These are phyloP conservation scores for Aldabrachelys gigantea DNA, from an alignment of 2,113 vertebrate species.

Conservation along the genomic window DNA sequence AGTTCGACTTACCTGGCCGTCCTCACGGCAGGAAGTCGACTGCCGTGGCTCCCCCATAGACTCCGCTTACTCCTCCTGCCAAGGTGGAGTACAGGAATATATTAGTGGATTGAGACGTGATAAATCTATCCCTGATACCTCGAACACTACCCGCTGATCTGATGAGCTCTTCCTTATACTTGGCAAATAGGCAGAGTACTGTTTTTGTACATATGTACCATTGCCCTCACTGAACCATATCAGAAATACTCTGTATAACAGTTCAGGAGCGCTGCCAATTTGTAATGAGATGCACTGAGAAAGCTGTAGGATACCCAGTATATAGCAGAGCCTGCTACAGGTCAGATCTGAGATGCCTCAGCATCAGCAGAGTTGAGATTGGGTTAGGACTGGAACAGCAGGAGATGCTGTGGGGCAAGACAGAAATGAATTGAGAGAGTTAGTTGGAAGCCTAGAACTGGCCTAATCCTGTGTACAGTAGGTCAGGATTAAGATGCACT, in stretches of 20 bases:
- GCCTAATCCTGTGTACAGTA: not conserved
- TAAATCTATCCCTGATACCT: too few relatives aligned
- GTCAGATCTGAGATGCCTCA: not conserved
- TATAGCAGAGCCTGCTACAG: not conserved
- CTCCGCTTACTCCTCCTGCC: too few relatives aligned
- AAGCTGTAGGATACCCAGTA: not conserved
- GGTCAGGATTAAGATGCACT: not conserved
- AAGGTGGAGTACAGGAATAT: too few relatives aligned
- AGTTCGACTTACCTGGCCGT: too few relatives aligned
- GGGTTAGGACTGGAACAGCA: not conserved
- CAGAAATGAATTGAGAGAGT: not conserved
- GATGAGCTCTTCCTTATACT: rapidly evolving
- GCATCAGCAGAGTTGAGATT: not conserved
- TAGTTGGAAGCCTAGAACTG: not conserved
- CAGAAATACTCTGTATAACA: not conserved
- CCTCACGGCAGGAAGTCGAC: too few relatives aligned
- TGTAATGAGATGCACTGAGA: not conserved
- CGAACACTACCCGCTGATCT: too few relatives aligned
- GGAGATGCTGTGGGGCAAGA: not conserved
- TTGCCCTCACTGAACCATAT: rapidly evolving
- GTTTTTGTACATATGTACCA: rapidly evolving
- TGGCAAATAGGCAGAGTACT: rapidly evolving
- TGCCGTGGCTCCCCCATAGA: too few relatives aligned
- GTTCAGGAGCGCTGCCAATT: not conserved
- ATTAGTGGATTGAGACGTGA: too few relatives aligned